Conservation (phyloP, 1,140 invertebrate species). For the Triops longicaudatus region DNA sequence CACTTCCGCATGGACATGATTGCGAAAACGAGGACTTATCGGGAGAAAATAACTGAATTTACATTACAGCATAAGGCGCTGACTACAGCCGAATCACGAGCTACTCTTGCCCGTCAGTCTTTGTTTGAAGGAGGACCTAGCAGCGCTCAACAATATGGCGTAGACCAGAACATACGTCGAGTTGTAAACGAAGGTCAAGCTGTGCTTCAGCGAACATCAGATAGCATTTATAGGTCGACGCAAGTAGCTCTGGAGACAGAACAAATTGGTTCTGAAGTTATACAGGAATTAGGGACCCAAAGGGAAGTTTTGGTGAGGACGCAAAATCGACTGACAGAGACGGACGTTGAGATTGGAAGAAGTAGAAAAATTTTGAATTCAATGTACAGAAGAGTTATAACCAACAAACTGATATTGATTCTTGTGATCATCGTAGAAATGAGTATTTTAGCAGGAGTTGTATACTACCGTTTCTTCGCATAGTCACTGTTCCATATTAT, state of each 20-base stretch:
- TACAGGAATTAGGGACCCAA: constrained; percentile 55
- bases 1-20: constrained; percentile 28
- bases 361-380: constrained; percentile 50
- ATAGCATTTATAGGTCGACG: constrained; percentile 58
- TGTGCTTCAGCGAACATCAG: constrained; percentile 52
- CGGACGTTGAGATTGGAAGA: constrained; percentile 50
- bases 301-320: constrained; percentile 53
- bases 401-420: constrained; percentile 57
- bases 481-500: not conserved
- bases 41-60: constrained; percentile 2
- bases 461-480: constrained; percentile 51
- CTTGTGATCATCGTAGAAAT: constrained; percentile 57
- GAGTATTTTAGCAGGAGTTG: constrained; percentile 46
- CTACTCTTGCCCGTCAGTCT: constrained; percentile 27
- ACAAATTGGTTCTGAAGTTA: constrained; percentile 62
- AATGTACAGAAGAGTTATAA: constrained; percentile 53
- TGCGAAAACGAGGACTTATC: not conserved
- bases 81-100: constrained; percentile 30
- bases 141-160: constrained; percentile 19
- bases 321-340: constrained; percentile 50
- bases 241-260: constrained; percentile 68
- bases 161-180: constrained; percentile 33
- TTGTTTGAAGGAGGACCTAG: constrained; percentile 25
- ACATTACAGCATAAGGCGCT: constrained; percentile 31
- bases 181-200: constrained; percentile 49